Evolutionary conservation across 2,797 vertebrate genomes (phyloP).

Genomic region (Thamnophis elegans): DNA sequence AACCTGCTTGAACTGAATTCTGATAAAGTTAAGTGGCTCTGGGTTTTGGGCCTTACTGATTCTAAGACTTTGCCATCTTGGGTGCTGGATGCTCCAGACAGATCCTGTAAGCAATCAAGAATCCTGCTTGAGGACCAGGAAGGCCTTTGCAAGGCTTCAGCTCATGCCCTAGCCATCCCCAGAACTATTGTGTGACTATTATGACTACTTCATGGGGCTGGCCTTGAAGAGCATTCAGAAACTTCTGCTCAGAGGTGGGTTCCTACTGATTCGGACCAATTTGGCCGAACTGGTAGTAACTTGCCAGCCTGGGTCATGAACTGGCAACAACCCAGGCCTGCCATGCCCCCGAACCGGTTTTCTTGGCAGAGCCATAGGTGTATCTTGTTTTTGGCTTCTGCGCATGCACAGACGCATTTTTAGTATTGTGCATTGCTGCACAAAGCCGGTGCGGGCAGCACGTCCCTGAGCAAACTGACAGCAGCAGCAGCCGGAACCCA

Average conservation of each 20-base stretch:
- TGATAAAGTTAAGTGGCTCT: background rate
- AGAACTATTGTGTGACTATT: background rate
- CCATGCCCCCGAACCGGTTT: too few relatives aligned
- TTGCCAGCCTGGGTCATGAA: too few relatives aligned
- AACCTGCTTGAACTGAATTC: background rate
- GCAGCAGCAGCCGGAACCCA: too few relatives aligned
- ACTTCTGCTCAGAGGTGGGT: background rate
- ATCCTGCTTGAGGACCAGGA: background rate
- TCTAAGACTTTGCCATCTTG: background rate
- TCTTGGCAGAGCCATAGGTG: too few relatives aligned
- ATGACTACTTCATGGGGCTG: background rate
- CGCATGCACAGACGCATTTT: too few relatives aligned
- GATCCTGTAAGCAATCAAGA: background rate
- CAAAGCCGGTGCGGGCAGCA: too few relatives aligned
- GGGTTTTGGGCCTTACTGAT: background rate
- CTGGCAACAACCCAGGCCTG: too few relatives aligned
- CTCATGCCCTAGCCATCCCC: background rate
- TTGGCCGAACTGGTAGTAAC: too few relatives aligned
- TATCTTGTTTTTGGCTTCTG: too few relatives aligned
- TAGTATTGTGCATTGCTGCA: too few relatives aligned
- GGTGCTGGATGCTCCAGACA: background rate
- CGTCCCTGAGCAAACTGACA: too few relatives aligned
- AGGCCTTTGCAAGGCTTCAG: background rate
- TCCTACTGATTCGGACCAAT: too few relatives aligned
- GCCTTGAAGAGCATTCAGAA: background rate